Evolutionary conservation across 2,888 invertebrate species (phyloP), one percentile per base, ranked within the genome.

Genomic region (Dione juno): DNA sequence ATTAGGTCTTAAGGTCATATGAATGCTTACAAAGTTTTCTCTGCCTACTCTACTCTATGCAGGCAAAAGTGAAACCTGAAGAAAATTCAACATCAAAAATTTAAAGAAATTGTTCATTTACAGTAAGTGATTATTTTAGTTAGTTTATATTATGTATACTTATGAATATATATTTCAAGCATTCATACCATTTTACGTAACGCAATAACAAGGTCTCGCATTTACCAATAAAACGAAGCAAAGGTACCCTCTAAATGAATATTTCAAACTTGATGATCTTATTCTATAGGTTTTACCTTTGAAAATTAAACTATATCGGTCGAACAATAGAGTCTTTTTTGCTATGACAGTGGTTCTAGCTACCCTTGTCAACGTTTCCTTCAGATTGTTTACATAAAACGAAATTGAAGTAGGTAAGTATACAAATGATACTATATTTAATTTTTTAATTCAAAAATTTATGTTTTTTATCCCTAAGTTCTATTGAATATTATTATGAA

Each of bases 191-290:
- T 19, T 57, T 57, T 57, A 40, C 37, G 16, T 45, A 61, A 16
- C 66, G 69, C 67, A 50, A 57, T 57, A 57, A 40, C 40, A n/a
- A 10, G 37, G 16, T 57, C 16, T 19, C 8, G 37, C 16, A 61
- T 45, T 61, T 45, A 61, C 61, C n/a, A 28, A n/a, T 28, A 45
- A 45, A 53, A 63, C 21, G 58, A 58, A 16, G 50, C 48, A 16
- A 66, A 19, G 19, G 35, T 45, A 35, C 2, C 45, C 35, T 3
- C 35, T 28, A 35, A 66, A 48, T 58, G 57, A 67, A 58, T 67
- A 67, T 67, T 67, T 67, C 57, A 48, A 58, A 19, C 21, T 16
- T 66, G 35, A 67, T 57, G 48, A 57, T 48, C 45, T 35, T 37
- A 28, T 57, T 58, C 48, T 57, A 11, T 40, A 37, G 14, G 9